Evolutionary conservation across 2,888 invertebrate genomes (phyloP), one percentile per base, ranked within the genome.

Genomic region (Margaritifera margaritifera): DNA sequence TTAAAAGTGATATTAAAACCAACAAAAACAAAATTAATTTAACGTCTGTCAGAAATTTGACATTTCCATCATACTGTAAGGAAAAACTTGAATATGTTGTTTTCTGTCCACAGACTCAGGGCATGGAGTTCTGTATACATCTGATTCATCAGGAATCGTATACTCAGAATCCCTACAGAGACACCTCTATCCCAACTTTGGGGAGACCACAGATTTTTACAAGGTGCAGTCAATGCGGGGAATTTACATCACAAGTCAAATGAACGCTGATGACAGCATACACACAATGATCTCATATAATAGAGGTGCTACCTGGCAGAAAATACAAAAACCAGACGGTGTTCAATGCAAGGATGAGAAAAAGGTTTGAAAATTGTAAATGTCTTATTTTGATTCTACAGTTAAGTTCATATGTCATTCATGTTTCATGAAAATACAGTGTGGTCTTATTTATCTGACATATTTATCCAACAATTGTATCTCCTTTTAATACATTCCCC

Each of bases 101-200:
- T 42, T 42, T 61, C 66, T 64, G 66, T 22, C 65, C 76, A 5
- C 74, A 89, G 89, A 89, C 71, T 87, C 87, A 42, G 89, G 89
- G 5, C 84, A 86, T 70, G 90, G 90, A 0, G 85, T 83, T 0
- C 77, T 90, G 56, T 89, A 88, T 78, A 88, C 86, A 0, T 89
- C 89, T 1, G 88, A 84, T 27, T 77, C 75, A 6, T 72, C 82
- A 19, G 90, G 90, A 1, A 74, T 88, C 27, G 68, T 90, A 19
- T 90, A 84, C 74, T 84, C 88, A 1, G 83, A 86, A 71, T 89
- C 89, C 6, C 79, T 90, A 8, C 66, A 70, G 24, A 77, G 81
- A 42, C 89, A 90, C 69, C 81, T 90, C 54, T 89, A 85, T 69
- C 89, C 89, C 0, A 89, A 88, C 80, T 85, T 74, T 71, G 79